Base-by-base conservation (phyloP, 2,888 invertebrate genomes). In the Heliconius ethilla region DNA sequence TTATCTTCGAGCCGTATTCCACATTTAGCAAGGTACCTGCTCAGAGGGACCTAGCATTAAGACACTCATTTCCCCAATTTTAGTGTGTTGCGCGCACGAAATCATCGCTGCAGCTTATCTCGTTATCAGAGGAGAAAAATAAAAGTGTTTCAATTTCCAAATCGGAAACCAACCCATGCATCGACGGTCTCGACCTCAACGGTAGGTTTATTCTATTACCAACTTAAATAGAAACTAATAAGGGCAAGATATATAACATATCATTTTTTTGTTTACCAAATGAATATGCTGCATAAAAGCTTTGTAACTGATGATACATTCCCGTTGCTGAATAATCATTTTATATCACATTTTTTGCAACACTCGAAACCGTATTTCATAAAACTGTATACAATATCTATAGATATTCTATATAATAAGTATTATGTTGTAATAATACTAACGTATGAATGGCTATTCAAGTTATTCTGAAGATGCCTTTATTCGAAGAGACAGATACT, bases 251-350 rank as follows among this genome's bases (percentile, higher is more conserved):
- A 59, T n/a, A n/a, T n/a, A 59, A 55, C 22, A 22, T 55, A 55
- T 10, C 0, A 3, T 22, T n/a, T n/a, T n/a, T 59, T 3, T 59
- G n/a, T 59, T 29, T 11, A 33, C 18, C 1, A 33, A 45, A 45
- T 62, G 73, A 77, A 18, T 6, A 45, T 13, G 77, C 77, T 33
- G 62, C 13, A 11, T 4, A 18, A 11, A 45, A 62, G 73, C 77
- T 77, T 11, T 74, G 67, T 45, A 27, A 40, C 51, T 37, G 73
- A 74, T 74, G 74, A 74, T 74, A 62, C 69, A 77, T 62, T 18
- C 45, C 75, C 78, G 59, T 72, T 75, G 79, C 76, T 79, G 78
- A 78, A 80, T 80, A 80, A 81, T 79, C 76, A 81, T 80, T 80
- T 79, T 76, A 76, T 78, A 78, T 76, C 66, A 78, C 59, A 67